A percentile compares a stretch with the other conserved stretches of the same genome.
Conservation (phyloP, 2,113 vertebrate species). For the Erinaceus europaeus region DNA sequence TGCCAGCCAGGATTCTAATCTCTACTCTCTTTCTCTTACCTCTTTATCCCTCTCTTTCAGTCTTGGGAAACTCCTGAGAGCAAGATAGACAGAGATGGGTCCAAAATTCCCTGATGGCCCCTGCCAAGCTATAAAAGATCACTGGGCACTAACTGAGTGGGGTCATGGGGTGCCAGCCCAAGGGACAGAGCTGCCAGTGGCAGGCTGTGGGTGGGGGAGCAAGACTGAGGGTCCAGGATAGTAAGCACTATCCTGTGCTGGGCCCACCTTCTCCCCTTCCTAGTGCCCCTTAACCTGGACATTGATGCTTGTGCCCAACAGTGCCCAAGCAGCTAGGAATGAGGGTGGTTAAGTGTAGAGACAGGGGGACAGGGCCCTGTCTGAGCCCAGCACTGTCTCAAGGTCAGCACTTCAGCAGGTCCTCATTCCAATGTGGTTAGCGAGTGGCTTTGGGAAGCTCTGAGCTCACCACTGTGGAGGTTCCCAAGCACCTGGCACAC, state of each 20-base stretch:
- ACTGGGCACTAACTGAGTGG: neutral
- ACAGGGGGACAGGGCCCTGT: neutral
- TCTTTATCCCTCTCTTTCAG: neutral
- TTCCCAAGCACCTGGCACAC: conserved; percentile 59
- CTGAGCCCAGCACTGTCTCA: neutral
- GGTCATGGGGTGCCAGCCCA: neutral
- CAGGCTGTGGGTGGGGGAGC: neutral
- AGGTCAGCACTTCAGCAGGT: neutral
- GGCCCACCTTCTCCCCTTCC: neutral
- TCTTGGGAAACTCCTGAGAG: neutral
- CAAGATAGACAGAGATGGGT: neutral
- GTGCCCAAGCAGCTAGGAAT: neutral
- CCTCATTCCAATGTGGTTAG: conserved; percentile 49
- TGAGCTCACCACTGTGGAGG: conserved; percentile 40
- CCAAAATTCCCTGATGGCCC: neutral
- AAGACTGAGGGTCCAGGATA: neutral
- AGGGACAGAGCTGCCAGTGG: neutral
- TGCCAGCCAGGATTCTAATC: neutral
- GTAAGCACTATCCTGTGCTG: neutral
- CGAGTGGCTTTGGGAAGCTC: conserved; percentile 59
- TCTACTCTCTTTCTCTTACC: neutral
- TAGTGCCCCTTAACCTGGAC: neutral
- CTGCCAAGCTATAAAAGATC: neutral
- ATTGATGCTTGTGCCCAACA: too few relatives aligned
- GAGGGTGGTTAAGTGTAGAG: neutral